These are phyloP conservation scores for Euglossa dilemma DNA, from an alignment of 1,140 invertebrate species.

Conservation along the genomic window DNA sequence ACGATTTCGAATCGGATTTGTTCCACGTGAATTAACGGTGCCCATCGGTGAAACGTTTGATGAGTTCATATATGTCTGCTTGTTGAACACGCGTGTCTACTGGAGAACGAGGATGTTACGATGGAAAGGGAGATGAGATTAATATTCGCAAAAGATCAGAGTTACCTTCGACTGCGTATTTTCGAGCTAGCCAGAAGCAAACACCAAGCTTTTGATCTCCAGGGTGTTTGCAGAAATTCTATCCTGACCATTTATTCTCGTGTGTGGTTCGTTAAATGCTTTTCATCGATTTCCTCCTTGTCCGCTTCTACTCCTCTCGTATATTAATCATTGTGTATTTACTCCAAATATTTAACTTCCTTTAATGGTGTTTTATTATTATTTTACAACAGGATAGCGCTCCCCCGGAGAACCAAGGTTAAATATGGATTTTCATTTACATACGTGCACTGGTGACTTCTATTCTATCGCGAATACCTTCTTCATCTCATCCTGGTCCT, in stretches of 20 bases:
- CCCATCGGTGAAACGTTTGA: too few species aligned
- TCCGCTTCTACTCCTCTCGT: background rate
- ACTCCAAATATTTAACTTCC: background rate
- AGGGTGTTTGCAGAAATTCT: slow-evolving; percentile 40
- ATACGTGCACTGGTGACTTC: too few species aligned
- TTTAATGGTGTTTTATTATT: background rate
- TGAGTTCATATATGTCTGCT: too few species aligned
- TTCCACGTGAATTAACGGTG: too few species aligned
- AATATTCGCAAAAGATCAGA: slow-evolving; percentile 18
- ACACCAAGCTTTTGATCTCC: slow-evolving; percentile 38
- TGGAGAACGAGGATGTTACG: too few species aligned
- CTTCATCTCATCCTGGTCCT: too few species aligned
- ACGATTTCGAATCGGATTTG: too few species aligned
- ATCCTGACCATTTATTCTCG: background rate
- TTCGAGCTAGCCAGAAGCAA: background rate
- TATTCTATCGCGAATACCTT: too few species aligned
- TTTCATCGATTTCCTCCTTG: background rate
- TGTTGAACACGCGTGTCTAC: too few species aligned
- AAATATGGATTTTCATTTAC: too few species aligned
- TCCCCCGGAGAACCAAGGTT: too few species aligned
- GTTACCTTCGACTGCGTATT: slow-evolving; percentile 15
- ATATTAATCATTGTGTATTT: slow-evolving; percentile 1
- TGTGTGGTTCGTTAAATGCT: slow-evolving; percentile 28
- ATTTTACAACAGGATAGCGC: too few species aligned
- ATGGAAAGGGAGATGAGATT: background rate